Evolutionary conservation across 2,113 vertebrate species (phyloP).

Genomic region (Heterotilapia buettikoferi): DNA sequence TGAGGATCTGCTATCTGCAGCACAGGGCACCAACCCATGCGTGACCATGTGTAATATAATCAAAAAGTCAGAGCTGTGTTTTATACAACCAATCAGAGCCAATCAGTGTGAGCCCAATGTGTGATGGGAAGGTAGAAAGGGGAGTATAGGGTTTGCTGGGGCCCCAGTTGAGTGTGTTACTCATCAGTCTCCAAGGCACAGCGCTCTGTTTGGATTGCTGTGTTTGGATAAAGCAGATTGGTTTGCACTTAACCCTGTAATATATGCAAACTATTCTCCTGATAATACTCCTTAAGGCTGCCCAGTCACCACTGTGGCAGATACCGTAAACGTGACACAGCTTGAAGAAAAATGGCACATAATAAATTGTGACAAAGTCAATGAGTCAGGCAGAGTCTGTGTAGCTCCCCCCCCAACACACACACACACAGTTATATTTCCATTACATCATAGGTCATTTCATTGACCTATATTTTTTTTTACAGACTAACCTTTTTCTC

Average conservation of each 20-base stretch:
- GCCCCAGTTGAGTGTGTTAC: conserved; percentile 61
- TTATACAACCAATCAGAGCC: conserved; percentile 77
- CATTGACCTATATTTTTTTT: background rate
- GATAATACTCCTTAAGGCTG: conserved; percentile 66
- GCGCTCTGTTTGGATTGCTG: conserved; percentile 73
- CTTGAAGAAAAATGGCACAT: conserved; percentile 57
- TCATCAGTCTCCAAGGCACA: conserved; percentile 70
- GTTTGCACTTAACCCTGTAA: conserved; percentile 81
- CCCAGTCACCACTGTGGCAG: conserved; percentile 69
- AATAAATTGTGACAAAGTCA: conserved; percentile 68
- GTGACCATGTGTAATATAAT: conserved; percentile 70
- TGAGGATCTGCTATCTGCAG: conserved; percentile 46
- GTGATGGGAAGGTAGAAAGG: conserved; percentile 24
- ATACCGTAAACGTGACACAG: conserved; percentile 55
- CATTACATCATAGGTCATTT: background rate
- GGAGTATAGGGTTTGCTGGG: conserved; percentile 1
- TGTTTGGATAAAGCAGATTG: conserved; percentile 80
- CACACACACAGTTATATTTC: background rate
- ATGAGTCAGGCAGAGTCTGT: conserved; percentile 11
- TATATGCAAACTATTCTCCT: conserved; percentile 75
- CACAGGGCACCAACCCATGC: conserved; percentile 46
- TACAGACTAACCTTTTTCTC: background rate
- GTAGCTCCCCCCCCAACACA: background rate
- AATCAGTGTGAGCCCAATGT: conserved; percentile 59
- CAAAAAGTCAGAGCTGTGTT: conserved; percentile 72